Evolutionary conservation across 2,113 vertebrate genomes (phyloP), one percentile per base, ranked within the genome.

Genomic region (Struthio camelus): DNA sequence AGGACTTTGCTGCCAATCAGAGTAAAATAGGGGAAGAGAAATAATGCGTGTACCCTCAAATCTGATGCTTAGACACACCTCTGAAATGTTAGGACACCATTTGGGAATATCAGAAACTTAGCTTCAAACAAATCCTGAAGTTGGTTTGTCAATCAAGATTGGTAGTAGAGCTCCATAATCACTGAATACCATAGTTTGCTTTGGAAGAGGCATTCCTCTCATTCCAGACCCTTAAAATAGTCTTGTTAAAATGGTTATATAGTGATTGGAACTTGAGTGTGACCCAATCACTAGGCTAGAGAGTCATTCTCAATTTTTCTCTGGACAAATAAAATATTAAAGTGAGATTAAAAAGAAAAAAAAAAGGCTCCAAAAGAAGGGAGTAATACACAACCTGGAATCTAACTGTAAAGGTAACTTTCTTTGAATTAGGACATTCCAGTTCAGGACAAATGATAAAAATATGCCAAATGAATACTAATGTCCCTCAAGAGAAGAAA

Each of bases 281-380:
- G 13, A 81, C 9, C 38, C 56, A 30, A 61, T 12, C 7, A 5
- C 2, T 28, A 61, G 28, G 30, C 18, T 64, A 36, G 16, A 59
- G 34, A 72, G 56, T 24, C 4, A 1, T 48, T 89, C 80, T 36
- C 46, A 73, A 46, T 19, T 64, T 5, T 67, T 44, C 66, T 71
- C 51, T 22, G 10, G 34, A n/a, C 28, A 71, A 79, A 5, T 5
- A n/a, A 70, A 86, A 90, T 42, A 53, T 9, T 46, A 51, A 69
- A 4, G 1, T 11, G 27, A 78, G 17, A 81, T 56, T 34, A 15
- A 73, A 91, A 75, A 36, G n/a, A 0, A 0, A 36, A 3, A 0
- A 11, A 64, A 6, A 30, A 27, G 42, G 19, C n/a, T 85, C 40
- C 42, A 73, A 38, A 40, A 42, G 38, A 40, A 65, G 16, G 25